Evolutionary conservation across 2,888 invertebrate species (phyloP).

Genomic region (Rhamnusium bicolor): DNA sequence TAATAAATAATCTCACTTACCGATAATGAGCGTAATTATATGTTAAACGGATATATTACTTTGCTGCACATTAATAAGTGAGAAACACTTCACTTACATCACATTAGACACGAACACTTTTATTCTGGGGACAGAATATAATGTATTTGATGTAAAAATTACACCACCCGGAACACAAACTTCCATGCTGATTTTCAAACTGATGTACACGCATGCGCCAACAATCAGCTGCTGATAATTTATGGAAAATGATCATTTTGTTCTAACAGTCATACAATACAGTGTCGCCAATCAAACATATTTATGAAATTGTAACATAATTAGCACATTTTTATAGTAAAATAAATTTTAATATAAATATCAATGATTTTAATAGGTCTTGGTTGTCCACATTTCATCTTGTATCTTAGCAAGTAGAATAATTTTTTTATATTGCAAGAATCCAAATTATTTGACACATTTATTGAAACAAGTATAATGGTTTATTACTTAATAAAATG

Average conservation of each 20-base stretch:
- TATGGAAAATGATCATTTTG: constrained; percentile 28
- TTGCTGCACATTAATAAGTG: constrained; percentile 10
- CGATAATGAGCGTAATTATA: constrained; percentile 33
- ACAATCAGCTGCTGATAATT: constrained; percentile 44
- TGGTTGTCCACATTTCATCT: too few species aligned
- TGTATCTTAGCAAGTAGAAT: too few species aligned
- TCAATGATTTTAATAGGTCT: too few species aligned
- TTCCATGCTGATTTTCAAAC: constrained; percentile 68
- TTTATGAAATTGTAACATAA: too few species aligned
- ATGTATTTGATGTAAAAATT: constrained; percentile 57
- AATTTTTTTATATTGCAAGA: too few species aligned
- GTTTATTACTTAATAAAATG: too few species aligned
- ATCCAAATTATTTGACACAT: too few species aligned
- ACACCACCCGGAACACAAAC: constrained; percentile 67
- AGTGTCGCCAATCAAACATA: too few species aligned
- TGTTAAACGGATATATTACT: constrained; percentile 32
- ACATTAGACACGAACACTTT: constrained; percentile 38
- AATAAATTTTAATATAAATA: too few species aligned
- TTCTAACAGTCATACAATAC: neutral
- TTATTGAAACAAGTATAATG: too few species aligned
- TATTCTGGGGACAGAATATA: constrained; percentile 43
- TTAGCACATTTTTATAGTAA: too few species aligned
- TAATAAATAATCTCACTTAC: constrained; percentile 48
- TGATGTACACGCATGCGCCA: constrained; percentile 65
- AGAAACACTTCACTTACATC: constrained; percentile 15